Base-by-base conservation (phyloP, 2,113 vertebrate genomes). In the Eira barbara region DNA sequence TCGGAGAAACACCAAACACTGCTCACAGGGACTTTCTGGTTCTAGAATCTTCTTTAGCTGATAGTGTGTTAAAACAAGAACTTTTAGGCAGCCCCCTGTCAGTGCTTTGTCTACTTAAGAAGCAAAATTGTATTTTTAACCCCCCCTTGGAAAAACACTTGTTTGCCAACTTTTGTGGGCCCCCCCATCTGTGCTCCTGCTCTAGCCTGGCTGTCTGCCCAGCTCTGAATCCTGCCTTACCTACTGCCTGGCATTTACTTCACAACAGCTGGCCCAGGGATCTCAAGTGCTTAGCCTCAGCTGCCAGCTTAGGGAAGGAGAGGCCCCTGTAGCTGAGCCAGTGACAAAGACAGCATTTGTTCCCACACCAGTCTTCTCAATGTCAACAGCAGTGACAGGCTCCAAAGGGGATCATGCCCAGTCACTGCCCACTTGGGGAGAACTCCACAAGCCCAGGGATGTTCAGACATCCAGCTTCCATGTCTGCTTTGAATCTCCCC, bases 301-400 rank as follows among this genome's bases (percentile, higher is more conserved):
- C 97, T 98, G 97, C 97, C 97, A 95, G 96, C 65, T 94, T 97
- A 67, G 96, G 92, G 76, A 96, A 98, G 84, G 97, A 96, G 87
- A 97, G 96, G 97, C 94, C 96, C 96, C 96, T 95, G 67, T 86
- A 91, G 95, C 61, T 90, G 82, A 97, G 95, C 82, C 69, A 45
- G 49, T 96, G 96, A 98, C 98, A 98, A 98, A 97, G 96, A 78
- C 83, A 96, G 74, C 87, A 96, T 96, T 98, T 98, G 97, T 98
- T 98, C 63, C 80, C 83, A 95, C 59, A 89, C 92, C 42, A 80
- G 80, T 74, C 89, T 96, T 97, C 71, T 98, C 80, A 91, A 63
- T 92, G 90, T 96, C 95, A 97, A 94, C 87, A 95, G 80, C 94
- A 96, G 96, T 96, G 84, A 97, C 95, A 97, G 90, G 83, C 90